Evolutionary conservation across 1,140 invertebrate genomes (phyloP), one percentile per base, ranked within the genome.

Genomic region (Bombus waltoni): DNA sequence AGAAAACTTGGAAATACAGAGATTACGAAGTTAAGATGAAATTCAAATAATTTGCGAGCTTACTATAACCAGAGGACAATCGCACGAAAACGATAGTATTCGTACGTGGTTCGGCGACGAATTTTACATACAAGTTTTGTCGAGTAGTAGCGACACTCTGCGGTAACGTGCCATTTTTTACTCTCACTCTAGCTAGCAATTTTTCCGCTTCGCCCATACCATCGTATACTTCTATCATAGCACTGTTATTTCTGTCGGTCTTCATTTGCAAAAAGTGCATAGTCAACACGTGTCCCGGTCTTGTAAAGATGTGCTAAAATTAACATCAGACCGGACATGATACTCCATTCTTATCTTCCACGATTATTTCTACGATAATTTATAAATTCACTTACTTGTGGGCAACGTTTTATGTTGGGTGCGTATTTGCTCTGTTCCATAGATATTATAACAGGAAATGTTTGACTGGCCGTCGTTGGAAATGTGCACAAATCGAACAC

Each of bases 401-500:
- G 95, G 90, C 98, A 98, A 87, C 96, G 95, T 95, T 97, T 97
- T 62, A 95, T 94, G 79, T 96, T 96, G 68, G 96, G 96, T 0
- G 96, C 95, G 92, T 97, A 97, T 85, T 96, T 95, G 80, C 96
- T 97, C 95, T 98, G 97, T 86, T 98, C 97, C 90, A 98, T 96
- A 35, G 96, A 97, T 90, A 98, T 95, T 81, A 97, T 96, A 47
- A 98, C 96, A 25, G 98, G 98, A 93, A 97, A 98, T 0, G 97
- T 98, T 94, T 98, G 97, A 90, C 97, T 97, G 32, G 97, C 96
- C 4, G 97, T 98, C 1, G 97, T 97, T 4, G 98, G 97, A 70
- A 98, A 96, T 22, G 97, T 98, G 94, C 98, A 99, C 77, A 98
- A 96, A 93, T 98, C 98, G 90, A 97, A 97, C 76, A 97, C 96